Evolutionary conservation across 2,797 vertebrate genomes (phyloP).

Genomic region (Holocentrus rufus): DNA sequence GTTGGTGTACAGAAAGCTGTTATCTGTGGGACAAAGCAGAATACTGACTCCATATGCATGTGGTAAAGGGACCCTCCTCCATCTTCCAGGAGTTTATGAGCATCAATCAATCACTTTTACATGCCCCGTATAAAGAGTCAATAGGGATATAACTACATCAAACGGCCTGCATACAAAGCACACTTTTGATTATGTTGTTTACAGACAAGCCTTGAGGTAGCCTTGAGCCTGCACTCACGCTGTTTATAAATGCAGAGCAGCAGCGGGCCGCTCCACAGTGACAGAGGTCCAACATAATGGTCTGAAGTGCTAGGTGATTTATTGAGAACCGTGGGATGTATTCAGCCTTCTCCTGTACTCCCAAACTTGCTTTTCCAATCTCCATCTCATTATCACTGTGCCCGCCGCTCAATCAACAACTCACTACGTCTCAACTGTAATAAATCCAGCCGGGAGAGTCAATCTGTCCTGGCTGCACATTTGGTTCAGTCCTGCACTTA

Average conservation of each 20-base stretch:
- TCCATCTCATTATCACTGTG: slow-evolving; percentile 82
- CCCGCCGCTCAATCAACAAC: slow-evolving; percentile 76
- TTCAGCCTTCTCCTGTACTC: slow-evolving; percentile 70
- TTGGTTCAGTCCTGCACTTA: slow-evolving; percentile 67
- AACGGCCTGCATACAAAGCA: slow-evolving; percentile 57
- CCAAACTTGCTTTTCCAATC: slow-evolving; percentile 77
- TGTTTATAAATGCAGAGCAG: slow-evolving; percentile 55
- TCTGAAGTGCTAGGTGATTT: slow-evolving; percentile 72
- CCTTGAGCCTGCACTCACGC: slow-evolving; percentile 57
- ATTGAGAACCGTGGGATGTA: slow-evolving; percentile 64
- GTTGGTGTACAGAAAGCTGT: slow-evolving; percentile 66
- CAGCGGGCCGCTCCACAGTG: slow-evolving; percentile 25
- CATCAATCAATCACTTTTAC: slow-evolving; percentile 58
- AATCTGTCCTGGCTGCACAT: slow-evolving; percentile 69
- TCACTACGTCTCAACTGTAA: slow-evolving; percentile 63
- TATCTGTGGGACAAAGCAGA: slow-evolving; percentile 62
- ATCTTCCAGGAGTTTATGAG: slow-evolving; percentile 42
- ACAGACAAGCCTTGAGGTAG: slow-evolving; percentile 39
- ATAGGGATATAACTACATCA: slow-evolving; percentile 52
- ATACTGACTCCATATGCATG: slow-evolving; percentile 46
- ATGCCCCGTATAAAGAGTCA: slow-evolving; percentile 36
- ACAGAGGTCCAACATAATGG: slow-evolving; percentile 64
- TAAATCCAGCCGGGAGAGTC: slow-evolving; percentile 73
- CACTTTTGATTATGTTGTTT: slow-evolving; percentile 66
- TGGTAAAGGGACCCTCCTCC: slow-evolving; percentile 51